phyloP scores from a whole-genome alignment of 2,797 vertebrate species.

The Propithecus perrieri region DNA sequence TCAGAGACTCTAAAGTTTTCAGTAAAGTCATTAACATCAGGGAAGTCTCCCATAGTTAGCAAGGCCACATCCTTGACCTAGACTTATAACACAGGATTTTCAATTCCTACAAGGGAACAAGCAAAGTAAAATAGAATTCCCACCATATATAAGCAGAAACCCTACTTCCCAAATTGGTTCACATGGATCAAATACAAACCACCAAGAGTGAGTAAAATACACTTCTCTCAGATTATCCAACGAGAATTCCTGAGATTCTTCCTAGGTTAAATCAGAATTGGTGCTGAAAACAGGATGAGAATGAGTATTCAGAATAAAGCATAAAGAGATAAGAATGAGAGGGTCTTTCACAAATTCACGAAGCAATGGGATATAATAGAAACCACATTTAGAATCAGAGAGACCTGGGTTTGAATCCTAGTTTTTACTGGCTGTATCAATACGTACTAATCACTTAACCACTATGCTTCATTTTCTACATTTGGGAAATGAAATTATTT shows the following conservation, averaged over 20 bases:
- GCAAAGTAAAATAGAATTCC: neutral
- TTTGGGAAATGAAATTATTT: conserved; percentile 5
- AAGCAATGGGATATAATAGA: neutral
- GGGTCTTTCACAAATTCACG: neutral
- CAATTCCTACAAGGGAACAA: neutral
- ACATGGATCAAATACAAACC: neutral
- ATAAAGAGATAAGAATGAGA: neutral
- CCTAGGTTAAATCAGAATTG: neutral
- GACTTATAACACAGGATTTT: neutral
- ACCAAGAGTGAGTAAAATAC: neutral
- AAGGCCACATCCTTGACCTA: neutral
- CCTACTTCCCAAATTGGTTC: neutral
- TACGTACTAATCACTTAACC: neutral
- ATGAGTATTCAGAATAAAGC: neutral
- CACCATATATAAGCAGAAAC: neutral
- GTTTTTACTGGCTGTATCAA: neutral
- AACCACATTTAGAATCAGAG: neutral
- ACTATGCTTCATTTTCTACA: neutral
- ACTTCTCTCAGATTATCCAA: neutral
- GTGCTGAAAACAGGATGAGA: conserved; percentile 1
- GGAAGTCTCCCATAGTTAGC: neutral
- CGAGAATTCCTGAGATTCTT: neutral
- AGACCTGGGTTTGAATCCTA: neutral
- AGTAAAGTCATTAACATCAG: neutral
- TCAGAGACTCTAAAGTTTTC: neutral